A percentile compares a stretch with the other conserved stretches of the same genome.
These are phyloP conservation scores for Rhopalosiphum padi DNA, from an alignment of 1,140 invertebrate species.

Conservation along the genomic window DNA sequence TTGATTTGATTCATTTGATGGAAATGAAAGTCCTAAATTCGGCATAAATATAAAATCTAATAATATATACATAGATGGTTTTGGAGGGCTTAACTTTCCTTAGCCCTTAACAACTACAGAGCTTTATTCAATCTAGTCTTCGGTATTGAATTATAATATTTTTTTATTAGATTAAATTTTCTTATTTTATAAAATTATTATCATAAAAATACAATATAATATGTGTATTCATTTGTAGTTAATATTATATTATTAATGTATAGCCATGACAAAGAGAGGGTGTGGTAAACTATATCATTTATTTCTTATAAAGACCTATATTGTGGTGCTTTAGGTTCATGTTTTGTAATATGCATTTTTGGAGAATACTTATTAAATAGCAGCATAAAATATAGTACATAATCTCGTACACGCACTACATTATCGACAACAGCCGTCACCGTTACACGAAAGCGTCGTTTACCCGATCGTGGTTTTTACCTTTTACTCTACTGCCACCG, in stretches of 20 bases:
- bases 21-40: background rate
- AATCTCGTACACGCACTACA: background rate
- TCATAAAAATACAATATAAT: no score
- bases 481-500: background rate
- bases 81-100: background rate
- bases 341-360: background rate
- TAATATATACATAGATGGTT: background rate
- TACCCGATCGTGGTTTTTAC: slow-evolving; percentile 16
- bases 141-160: background rate
- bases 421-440: background rate
- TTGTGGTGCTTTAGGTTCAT: background rate
- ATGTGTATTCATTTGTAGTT: no score
- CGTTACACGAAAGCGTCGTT: background rate
- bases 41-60: no score
- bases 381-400: background rate
- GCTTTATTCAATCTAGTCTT: background rate
- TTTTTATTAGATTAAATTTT: background rate
- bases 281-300: background rate
- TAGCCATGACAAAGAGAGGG: background rate
- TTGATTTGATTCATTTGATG: background rate
- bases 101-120: no score
- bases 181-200: background rate
- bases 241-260: background rate
- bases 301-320: background rate
- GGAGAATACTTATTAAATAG: background rate